Evolutionary conservation across 2,797 vertebrate species (phyloP), one percentile per base, ranked within the genome.

Genomic region (Enteromius viviparus): DNA sequence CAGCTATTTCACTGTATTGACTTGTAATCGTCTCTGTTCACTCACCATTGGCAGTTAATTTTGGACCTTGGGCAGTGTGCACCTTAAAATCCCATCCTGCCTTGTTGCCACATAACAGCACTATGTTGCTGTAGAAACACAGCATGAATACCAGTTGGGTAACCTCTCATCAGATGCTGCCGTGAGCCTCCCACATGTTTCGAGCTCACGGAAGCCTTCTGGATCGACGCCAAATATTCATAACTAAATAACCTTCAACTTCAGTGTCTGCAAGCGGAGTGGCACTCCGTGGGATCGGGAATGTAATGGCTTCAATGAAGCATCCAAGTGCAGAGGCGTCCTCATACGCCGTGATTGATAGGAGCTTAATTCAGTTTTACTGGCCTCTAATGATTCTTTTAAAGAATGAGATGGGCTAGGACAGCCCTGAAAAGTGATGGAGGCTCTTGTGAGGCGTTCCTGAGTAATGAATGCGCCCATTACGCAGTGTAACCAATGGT

Each of bases 301-400:
- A 47, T 65, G 42, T 84, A 85, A 88, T 80, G 76, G 84, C 81
- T 80, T 82, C 53, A 55, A 66, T 70, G 71, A 75, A 81, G 78
- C 84, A 87, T 70, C 29, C 10, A 37, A 83, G 69, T 68, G 64
- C 84, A 66, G 60, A 82, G 74, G 72, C 45, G 53, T 86, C 77
- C 86, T 88, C 71, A 75, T 58, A 82, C 70, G 34, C 40, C 12
- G 53, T 85, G 87, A 88, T 80, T 89, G 88, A 87, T 87, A 84
- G 85, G 47, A 62, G 84, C 87, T 88, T 89, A 87, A 87, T 89
- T 88, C 84, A 69, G 82, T 87, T 91, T 88, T 87, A 88, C 87
- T 83, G 82, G 74, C 80, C 85, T 72, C 88, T 88, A 87, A 87
- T 89, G 87, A 85, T 87, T 87, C 81, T 85, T 86, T 83, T 83